Evolutionary conservation across 2,888 invertebrate genomes (phyloP), one percentile per base, ranked within the genome.

Genomic region (Callosobruchus maculatus): DNA sequence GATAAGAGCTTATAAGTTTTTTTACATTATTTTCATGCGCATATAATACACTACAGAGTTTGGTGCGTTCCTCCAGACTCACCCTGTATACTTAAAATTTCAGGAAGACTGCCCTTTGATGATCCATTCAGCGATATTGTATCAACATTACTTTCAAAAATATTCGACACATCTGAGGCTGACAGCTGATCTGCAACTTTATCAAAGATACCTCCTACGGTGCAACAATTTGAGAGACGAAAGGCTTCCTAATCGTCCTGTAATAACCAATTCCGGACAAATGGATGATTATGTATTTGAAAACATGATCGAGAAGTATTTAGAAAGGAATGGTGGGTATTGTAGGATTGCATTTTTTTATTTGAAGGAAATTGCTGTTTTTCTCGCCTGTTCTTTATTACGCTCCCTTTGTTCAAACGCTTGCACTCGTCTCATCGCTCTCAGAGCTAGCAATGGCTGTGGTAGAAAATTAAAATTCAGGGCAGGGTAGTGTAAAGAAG

Each of bases 261-360:
- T 92, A 72, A 88, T 93, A 79, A 83, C 86, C 70, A 79, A 85
- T 72, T 71, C 81, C 83, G 26, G 86, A 88, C 75, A 79, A 85
- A 20, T 82, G 84, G 74, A 87, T 86, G 86, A 80, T 83, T 91
- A 88, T 82, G 87, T 85, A 75, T 80, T 92, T 0, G 87, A 90
- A 74, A 86, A 87, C 70, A 89, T 93, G 73, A 84, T 93, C 73
- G 84, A 87, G 70, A 86, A 88, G 74, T 93, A 93, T 84, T 87
- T 89, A 21, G 85, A 86, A 67, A 89, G 92, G 87, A 91, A 92
- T 84, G 88, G 93, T 93, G 88, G 85, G 86, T 80, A 70, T 71
- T 73, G 20, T 72, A 72, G 69, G 74, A 66, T 77, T 76, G 76
- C 89, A 9, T 21, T 4, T 30, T 21, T 68, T 4, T 5, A 68